Evolutionary conservation across 2,888 invertebrate species (phyloP).

Genomic region (Lacanobia wlatinum): DNA sequence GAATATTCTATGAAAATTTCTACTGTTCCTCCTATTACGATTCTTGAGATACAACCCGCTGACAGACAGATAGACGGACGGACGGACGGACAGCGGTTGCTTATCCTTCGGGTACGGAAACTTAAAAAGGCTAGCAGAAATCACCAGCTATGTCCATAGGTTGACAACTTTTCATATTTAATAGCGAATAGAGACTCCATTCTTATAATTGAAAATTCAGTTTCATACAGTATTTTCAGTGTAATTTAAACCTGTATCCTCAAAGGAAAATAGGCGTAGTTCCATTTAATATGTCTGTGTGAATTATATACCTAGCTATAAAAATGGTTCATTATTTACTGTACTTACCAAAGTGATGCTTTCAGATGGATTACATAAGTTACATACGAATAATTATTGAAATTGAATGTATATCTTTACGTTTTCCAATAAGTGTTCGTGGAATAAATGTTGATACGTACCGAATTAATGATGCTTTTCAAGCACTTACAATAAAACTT

Average conservation of each 20-base stretch:
- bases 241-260: background rate
- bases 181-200: background rate
- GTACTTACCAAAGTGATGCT: slow-evolving; percentile 23
- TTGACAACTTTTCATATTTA: too few species aligned
- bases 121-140: too few species aligned
- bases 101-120: too few species aligned
- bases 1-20: too few species aligned
- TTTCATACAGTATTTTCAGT: slow-evolving; percentile 14
- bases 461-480: slow-evolving; percentile 8
- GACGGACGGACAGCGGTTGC: too few species aligned
- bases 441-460: slow-evolving; percentile 21
- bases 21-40: too few species aligned
- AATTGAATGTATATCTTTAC: slow-evolving; percentile 19
- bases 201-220: background rate
- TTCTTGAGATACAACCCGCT: too few species aligned
- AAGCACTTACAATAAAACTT: background rate
- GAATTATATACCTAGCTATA: slow-evolving; percentile 4
- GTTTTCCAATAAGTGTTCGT: slow-evolving; percentile 36
- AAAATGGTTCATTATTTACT: slow-evolving; percentile 27
- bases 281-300: background rate
- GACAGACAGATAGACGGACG: too few species aligned
- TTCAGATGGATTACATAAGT: slow-evolving; percentile 36
- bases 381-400: slow-evolving; percentile 25
- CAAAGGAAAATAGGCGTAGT: slow-evolving; percentile 20
- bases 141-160: too few species aligned